A percentile compares a stretch with the other conserved stretches of the same genome.
Evolutionary conservation across 2,797 vertebrate genomes (phyloP).

Genomic region (Danio albolineatus): DNA sequence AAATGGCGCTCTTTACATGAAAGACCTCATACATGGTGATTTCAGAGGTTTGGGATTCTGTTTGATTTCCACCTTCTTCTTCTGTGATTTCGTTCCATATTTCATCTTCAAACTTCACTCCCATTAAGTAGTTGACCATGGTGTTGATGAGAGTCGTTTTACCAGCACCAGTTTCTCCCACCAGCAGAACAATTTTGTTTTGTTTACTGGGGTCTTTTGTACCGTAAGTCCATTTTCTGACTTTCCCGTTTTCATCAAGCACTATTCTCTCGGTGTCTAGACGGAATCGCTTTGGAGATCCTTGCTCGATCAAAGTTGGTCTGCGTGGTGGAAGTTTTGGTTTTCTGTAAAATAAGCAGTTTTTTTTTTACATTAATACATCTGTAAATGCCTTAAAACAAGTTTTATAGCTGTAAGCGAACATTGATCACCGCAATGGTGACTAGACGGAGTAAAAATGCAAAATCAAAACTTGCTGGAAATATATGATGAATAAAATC

Average conservation of each 20-base stretch:
- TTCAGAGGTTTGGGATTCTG: no score
- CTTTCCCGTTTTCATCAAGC: no score
- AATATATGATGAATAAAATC: no score
- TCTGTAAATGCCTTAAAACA: no score
- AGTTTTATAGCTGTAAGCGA: no score
- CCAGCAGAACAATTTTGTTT: background rate
- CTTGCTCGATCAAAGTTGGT: background rate
- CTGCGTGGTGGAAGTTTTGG: background rate
- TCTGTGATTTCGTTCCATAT: background rate
- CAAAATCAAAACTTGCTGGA: no score
- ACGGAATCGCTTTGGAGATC: background rate
- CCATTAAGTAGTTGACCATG: background rate
- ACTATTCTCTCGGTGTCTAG: background rate
- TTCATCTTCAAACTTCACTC: background rate
- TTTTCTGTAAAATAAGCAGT: background rate
- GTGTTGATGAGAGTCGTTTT: conserved; percentile 1
- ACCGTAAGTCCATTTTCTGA: background rate
- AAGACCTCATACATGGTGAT: no score
- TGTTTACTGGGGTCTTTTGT: background rate
- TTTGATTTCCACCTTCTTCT: no score
- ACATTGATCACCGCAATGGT: background rate
- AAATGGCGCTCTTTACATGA: no score
- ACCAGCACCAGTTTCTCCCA: background rate
- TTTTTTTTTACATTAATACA: background rate
- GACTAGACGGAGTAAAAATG: no score